These are phyloP conservation scores for Pangasianodon gigas DNA, from an alignment of 2,113 vertebrate genomes.

Conservation along the genomic window DNA sequence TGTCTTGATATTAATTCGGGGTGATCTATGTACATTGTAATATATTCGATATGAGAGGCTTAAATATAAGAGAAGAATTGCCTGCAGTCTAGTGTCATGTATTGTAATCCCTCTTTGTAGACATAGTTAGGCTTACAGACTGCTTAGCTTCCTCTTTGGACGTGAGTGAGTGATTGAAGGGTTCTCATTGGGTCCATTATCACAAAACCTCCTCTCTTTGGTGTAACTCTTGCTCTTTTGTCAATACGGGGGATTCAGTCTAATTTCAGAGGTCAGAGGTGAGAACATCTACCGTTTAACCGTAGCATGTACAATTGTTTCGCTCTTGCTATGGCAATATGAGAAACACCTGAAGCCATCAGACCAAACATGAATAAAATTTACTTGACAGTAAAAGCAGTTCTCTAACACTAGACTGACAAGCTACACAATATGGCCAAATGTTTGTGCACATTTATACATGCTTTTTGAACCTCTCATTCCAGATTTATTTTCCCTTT, in stretches of 20 bases:
- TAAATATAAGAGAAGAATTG: background rate
- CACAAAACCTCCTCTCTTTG: background rate
- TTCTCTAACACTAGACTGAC: no score
- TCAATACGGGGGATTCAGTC: conserved; percentile 19
- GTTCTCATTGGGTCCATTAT: background rate
- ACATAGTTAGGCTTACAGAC: background rate
- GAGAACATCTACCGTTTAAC: no score
- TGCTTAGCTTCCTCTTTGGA: conserved; percentile 6
- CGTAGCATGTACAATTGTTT: no score
- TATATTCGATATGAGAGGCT: background rate
- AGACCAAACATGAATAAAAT: no score
- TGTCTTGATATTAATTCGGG: background rate
- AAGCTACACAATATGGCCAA: no score
- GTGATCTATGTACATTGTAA: background rate
- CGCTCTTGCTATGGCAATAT: conserved; percentile 9
- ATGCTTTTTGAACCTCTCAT: no score
- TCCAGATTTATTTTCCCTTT: no score
- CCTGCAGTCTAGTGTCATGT: background rate
- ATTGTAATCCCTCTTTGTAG: background rate
- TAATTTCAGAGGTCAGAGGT: background rate
- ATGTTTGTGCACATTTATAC: no score
- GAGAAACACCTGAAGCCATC: background rate
- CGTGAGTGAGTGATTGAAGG: conserved; percentile 33
- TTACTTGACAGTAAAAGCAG: no score
- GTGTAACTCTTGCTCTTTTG: background rate